phyloP scores from a whole-genome alignment of 2,113 vertebrate species.

The Chlamydotis undulata region DNA sequence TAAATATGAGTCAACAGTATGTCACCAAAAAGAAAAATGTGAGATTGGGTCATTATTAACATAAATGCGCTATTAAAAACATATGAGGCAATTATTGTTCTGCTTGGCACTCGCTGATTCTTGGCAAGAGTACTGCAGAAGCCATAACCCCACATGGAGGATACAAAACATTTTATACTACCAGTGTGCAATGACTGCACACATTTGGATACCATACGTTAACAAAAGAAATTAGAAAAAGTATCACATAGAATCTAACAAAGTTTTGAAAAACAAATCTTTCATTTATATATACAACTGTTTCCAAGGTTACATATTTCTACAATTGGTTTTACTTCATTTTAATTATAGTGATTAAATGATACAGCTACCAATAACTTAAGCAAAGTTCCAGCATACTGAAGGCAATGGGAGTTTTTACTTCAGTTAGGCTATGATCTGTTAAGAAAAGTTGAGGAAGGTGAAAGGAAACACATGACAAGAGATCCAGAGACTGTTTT shows the following conservation, averaged over 20 bases:
- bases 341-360: neutral
- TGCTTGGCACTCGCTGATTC: neutral
- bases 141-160: neutral
- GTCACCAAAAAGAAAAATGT: slow-evolving; percentile 44
- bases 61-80: slow-evolving; percentile 19
- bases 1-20: slow-evolving; percentile 49
- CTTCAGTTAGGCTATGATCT: neutral
- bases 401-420: neutral
- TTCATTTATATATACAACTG: neutral
- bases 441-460: neutral
- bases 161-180: neutral
- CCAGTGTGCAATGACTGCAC: neutral
- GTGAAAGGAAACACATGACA: neutral
- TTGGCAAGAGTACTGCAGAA: slow-evolving; percentile 8
- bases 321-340: neutral
- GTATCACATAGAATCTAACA: neutral
- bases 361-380: neutral
- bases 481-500: neutral
- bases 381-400: neutral
- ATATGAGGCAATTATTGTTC: slow-evolving; percentile 36
- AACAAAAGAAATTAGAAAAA: neutral
- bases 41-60: slow-evolving; percentile 43
- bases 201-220: neutral
- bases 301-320: neutral
- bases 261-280: neutral